Percentiles rank a stretch among this genome's conserved stretches.
Evolutionary conservation across 2,888 invertebrate genomes (phyloP).

Genomic region (Chesias legatella): DNA sequence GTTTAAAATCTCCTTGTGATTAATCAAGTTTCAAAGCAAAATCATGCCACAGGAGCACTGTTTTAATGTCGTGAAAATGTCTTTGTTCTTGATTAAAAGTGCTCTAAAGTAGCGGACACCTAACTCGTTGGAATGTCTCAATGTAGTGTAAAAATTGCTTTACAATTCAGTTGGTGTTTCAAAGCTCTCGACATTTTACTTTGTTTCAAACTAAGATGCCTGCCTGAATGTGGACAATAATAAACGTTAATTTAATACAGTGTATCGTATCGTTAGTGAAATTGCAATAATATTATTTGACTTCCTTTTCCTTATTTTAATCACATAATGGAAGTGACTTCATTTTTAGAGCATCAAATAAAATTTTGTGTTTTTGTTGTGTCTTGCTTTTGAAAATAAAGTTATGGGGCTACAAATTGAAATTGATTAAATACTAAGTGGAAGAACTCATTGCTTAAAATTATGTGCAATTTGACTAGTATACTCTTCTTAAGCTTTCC

Average conservation of each 20-base stretch:
- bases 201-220: too few relatives aligned
- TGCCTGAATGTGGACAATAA: not conserved
- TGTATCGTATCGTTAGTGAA: conserved; percentile 2
- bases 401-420: too few relatives aligned
- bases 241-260: conserved; percentile 2
- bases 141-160: conserved; percentile 8
- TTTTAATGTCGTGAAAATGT: conserved; percentile 3
- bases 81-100: conserved; percentile 1
- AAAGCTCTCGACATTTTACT: not conserved
- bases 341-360: too few relatives aligned
- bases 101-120: conserved; percentile 1
- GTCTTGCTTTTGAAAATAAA: too few relatives aligned
- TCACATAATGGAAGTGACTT: conserved; percentile 52
- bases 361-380: too few relatives aligned
- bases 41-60: not conserved
- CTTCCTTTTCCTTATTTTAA: conserved; percentile 42
- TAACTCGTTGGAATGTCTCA: conserved; percentile 3
- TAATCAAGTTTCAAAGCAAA: conserved; percentile 2
- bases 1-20: conserved; percentile 7
- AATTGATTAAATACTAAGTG: too few relatives aligned
- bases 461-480: too few relatives aligned
- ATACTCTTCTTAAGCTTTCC: too few relatives aligned
- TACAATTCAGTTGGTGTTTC: conserved; percentile 1
- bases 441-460: too few relatives aligned
- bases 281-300: conserved; percentile 26